phyloP scores from a whole-genome alignment of 2,113 vertebrate species.

The Conger conger region DNA sequence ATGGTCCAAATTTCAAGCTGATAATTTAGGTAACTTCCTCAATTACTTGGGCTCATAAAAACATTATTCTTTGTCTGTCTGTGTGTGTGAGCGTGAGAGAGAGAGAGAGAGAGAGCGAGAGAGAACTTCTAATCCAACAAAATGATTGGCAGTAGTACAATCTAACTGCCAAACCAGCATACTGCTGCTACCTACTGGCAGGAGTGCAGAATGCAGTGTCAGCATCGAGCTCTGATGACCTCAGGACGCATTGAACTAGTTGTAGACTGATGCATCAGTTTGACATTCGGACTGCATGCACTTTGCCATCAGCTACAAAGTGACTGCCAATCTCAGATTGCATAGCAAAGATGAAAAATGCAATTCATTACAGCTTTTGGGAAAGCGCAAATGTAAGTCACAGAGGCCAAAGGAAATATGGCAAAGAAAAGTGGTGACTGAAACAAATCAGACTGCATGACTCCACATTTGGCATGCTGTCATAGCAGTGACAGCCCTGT shows the following conservation, averaged over 20 bases:
- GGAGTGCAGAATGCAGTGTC: slow-evolving; percentile 11
- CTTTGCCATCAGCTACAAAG: not conserved
- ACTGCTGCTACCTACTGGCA: slow-evolving; percentile 8
- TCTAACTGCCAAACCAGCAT: not conserved
- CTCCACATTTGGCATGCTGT: slow-evolving; percentile 23
- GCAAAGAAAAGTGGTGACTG: not conserved
- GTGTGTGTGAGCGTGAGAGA: not conserved
- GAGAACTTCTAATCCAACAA: not conserved
- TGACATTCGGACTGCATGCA: not conserved
- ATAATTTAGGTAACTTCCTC: not conserved
- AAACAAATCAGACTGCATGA: slow-evolving; percentile 13
- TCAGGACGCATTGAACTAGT: not conserved
- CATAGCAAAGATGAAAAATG: not conserved
- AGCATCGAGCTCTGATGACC: not conserved
- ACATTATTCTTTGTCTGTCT: not conserved
- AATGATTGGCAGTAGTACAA: not conserved
- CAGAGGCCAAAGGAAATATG: not conserved
- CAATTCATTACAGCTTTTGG: slow-evolving; percentile 4
- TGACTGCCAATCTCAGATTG: not conserved
- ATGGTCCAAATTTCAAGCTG: not conserved
- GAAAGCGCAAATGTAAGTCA: slow-evolving; percentile 6
- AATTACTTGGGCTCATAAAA: not conserved
- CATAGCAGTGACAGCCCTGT: not conserved
- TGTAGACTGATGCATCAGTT: not conserved
- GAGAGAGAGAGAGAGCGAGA: not conserved